Conservation (phyloP, 2,113 vertebrate genomes). For the Rallus limicola region DNA sequence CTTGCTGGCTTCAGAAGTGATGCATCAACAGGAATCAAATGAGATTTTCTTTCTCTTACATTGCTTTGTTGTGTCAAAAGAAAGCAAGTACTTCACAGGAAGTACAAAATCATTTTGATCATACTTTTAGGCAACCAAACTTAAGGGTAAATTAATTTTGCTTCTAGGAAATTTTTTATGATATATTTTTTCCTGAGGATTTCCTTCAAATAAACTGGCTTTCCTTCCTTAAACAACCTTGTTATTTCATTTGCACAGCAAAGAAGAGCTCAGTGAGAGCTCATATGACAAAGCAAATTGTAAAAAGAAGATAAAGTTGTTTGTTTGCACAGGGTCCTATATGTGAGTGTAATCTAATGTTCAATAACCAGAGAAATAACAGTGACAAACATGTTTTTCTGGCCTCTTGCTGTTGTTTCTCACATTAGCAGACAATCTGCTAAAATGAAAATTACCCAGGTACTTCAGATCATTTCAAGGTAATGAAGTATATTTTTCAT, state of each 20-base stretch:
- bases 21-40: not conserved
- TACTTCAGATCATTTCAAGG: conserved; percentile 23
- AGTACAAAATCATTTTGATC: not conserved
- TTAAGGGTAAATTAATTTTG: not conserved
- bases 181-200: not conserved
- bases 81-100: not conserved
- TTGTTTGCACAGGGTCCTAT: conserved; percentile 16
- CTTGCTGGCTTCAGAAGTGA: not conserved
- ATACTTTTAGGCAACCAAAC: not conserved
- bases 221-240: not conserved
- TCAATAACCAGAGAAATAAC: not conserved
- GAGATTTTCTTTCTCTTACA: not conserved
- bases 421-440: not conserved
- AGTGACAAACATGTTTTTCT: not conserved
- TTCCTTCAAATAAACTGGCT: not conserved
- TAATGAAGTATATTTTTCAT: conserved; percentile 35
- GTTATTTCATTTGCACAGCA: not conserved
- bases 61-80: not conserved
- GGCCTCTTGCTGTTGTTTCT: not conserved
- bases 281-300: not conserved
- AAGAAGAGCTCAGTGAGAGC: not conserved
- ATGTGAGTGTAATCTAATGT: not conserved
- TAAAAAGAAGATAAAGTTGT: conserved; percentile 3
- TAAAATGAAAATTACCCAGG: conserved; percentile 23
- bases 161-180: not conserved